A percentile compares a stretch with the other conserved stretches of the same genome.
These are phyloP conservation scores for Argentina silus DNA, from an alignment of 2,797 vertebrate species.

Conservation along the genomic window DNA sequence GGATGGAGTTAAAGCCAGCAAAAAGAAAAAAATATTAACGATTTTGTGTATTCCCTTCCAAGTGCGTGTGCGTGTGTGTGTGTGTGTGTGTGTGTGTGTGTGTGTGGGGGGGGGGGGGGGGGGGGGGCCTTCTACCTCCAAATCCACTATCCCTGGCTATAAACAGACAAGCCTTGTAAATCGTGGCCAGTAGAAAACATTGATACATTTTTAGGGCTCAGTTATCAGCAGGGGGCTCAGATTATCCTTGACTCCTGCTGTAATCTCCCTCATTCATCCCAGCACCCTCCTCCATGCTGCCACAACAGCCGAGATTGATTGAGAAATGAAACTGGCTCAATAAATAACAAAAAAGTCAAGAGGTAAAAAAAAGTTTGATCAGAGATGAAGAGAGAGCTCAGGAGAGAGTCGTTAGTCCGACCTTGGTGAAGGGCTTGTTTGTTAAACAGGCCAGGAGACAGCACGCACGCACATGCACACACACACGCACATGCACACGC, in stretches of 20 bases:
- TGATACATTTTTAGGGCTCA: slow-evolving; percentile 9
- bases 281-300: not conserved
- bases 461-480: not conserved
- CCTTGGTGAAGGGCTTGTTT: not conserved
- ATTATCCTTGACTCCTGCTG: slow-evolving; percentile 19
- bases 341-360: not conserved
- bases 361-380: not conserved
- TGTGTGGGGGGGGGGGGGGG: slow-evolving; percentile 6
- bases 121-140: not conserved
- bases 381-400: not conserved
- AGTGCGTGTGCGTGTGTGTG: slow-evolving; percentile 5
- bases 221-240: slow-evolving; percentile 13
- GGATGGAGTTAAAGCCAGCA: not conserved
- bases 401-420: slow-evolving; percentile 2
- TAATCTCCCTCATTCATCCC: slow-evolving; percentile 4
- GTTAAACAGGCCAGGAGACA: not conserved
- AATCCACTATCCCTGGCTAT: slow-evolving; percentile 4
- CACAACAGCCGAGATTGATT: not conserved
- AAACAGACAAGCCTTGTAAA: slow-evolving; percentile 4
- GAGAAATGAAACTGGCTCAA: slow-evolving; percentile 5
- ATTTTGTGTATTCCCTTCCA: not conserved
- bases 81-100: slow-evolving; percentile 4
- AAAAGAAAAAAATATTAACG: not conserved
- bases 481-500: not conserved
- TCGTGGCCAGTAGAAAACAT: slow-evolving; percentile 13